These are phyloP conservation scores for Drosophila nr. perissopoda DNA, from an alignment of 2,888 invertebrate species.

Conservation along the genomic window DNA sequence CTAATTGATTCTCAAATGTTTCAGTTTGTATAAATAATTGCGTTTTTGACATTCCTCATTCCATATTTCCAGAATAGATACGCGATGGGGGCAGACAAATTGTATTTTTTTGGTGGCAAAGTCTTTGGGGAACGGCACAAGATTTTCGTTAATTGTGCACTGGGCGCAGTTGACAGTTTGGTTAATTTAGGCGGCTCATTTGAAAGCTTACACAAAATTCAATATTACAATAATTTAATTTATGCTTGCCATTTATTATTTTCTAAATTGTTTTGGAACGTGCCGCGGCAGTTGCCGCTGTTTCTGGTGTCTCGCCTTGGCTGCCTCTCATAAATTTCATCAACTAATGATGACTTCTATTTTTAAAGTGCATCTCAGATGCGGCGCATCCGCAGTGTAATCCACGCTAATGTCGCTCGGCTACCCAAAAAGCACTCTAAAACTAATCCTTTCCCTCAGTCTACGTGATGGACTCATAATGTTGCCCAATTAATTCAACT, in stretches of 20 bases:
- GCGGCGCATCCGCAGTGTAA: conserved; percentile 55
- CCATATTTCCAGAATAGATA: conserved; percentile 60
- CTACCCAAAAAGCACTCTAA: conserved; percentile 26
- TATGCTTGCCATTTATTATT: conserved; percentile 83
- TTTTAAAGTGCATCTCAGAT: conserved; percentile 36
- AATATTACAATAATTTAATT: conserved; percentile 83
- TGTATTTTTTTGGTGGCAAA: background rate
- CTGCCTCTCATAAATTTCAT: conserved; percentile 62
- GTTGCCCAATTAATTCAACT: conserved; percentile 47
- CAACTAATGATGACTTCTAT: conserved; percentile 68
- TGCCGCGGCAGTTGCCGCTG: conserved; percentile 60
- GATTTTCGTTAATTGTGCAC: conserved; percentile 68
- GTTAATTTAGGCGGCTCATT: conserved; percentile 60
- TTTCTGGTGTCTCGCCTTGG: background rate
- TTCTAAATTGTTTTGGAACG: conserved; percentile 84
- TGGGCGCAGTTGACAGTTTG: conserved; percentile 56
- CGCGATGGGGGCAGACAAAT: conserved; percentile 9
- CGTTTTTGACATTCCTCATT: conserved; percentile 79
- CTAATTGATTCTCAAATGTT: conserved; percentile 84
- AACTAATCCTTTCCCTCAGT: conserved; percentile 65
- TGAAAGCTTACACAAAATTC: conserved; percentile 62
- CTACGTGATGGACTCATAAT: conserved; percentile 42
- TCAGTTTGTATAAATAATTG: conserved; percentile 82
- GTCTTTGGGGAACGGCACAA: conserved; percentile 36
- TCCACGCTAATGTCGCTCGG: conserved; percentile 60